These are phyloP conservation scores for rat (Rattus norvegicus) DNA, from an alignment of 2,113 vertebrate species.

Conservation along the genomic window GRCr8 NC_086024.1:112601001-112601500, in stretches of 20 bases:
- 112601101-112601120: background rate
- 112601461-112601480: background rate
- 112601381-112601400: background rate
- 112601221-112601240: background rate
- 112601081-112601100: background rate
- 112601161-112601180: background rate
- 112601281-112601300: too few relatives aligned
- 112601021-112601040: background rate
- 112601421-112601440: slow-evolving; percentile 1
- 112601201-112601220: background rate
- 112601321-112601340: too few relatives aligned
- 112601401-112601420: background rate
- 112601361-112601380: too few relatives aligned
- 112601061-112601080: background rate
- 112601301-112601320: too few relatives aligned
- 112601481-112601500: background rate
- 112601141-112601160: background rate
- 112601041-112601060: background rate
- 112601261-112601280: background rate
- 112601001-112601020: background rate
- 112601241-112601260: background rate
- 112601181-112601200: background rate
- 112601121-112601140: background rate
- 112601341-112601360: too few relatives aligned
- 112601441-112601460: background rate